These are phyloP conservation scores for Campopleginae sp. DNA, from an alignment of 2,888 invertebrate species.

Conservation along the genomic window DNA sequence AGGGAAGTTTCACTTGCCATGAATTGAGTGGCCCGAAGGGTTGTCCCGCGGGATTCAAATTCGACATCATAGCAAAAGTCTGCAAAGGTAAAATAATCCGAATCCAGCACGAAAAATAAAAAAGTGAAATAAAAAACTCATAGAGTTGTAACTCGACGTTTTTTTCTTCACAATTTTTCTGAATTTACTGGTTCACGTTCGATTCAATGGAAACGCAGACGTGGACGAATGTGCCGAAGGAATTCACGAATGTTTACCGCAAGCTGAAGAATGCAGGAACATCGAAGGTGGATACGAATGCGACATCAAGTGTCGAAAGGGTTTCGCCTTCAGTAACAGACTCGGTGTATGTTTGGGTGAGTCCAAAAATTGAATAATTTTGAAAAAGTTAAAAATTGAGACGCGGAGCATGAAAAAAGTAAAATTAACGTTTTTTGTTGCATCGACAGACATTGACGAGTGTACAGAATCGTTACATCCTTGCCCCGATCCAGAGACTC, in stretches of 20 bases:
- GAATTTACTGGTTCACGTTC: not conserved
- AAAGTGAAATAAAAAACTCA: not conserved
- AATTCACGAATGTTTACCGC: conserved; percentile 86
- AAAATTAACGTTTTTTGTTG: not conserved
- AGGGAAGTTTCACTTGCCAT: conserved; percentile 86
- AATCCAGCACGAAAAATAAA: not conserved
- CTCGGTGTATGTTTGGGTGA: conserved; percentile 80
- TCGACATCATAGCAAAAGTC: conserved; percentile 84
- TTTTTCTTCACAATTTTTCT: not conserved
- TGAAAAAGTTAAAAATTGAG: not conserved
- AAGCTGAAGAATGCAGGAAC: conserved; percentile 83
- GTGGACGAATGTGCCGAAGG: conserved; percentile 91
- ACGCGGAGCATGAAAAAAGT: not conserved
- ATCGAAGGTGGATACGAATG: conserved; percentile 85
- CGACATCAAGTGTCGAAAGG: conserved; percentile 79
- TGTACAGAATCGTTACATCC: conserved; percentile 82
- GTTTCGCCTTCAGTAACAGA: conserved; percentile 76
- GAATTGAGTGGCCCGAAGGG: conserved; percentile 78
- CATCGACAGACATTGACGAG: conserved; percentile 85
- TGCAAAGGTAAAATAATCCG: conserved; percentile 84
- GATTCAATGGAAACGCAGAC: conserved; percentile 85
- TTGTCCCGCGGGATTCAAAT: conserved; percentile 86
- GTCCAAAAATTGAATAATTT: conserved; percentile 17
- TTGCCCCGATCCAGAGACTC: conserved; percentile 84
- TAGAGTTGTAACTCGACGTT: too few relatives aligned